These are phyloP conservation scores for Gavialis gangeticus DNA, from an alignment of 2,113 vertebrate genomes.

Conservation along the genomic window DNA sequence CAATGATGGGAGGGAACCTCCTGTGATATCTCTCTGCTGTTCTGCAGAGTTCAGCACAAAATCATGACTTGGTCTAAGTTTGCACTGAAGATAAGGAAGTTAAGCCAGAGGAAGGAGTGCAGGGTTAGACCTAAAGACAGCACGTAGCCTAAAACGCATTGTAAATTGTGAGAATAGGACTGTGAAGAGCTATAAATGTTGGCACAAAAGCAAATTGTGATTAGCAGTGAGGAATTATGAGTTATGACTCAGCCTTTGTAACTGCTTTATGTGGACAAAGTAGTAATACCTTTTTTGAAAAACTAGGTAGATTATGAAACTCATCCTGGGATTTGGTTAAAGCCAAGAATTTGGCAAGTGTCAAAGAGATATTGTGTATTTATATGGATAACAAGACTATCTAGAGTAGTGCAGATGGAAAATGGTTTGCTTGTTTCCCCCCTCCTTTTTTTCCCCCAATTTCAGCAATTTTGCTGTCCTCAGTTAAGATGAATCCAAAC, in stretches of 20 bases:
- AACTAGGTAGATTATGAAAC: background rate
- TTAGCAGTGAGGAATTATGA: background rate
- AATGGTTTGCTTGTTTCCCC: background rate
- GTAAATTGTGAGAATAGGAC: background rate
- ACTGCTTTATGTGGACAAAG: background rate
- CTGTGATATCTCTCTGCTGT: background rate
- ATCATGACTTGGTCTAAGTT: background rate
- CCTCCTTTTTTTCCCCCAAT: background rate
- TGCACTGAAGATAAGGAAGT: background rate
- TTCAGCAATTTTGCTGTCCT: background rate
- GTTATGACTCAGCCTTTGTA: background rate
- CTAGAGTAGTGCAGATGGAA: background rate
- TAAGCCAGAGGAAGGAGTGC: background rate
- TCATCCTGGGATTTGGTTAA: background rate
- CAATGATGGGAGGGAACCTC: background rate
- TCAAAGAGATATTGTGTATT: background rate
- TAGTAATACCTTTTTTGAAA: background rate
- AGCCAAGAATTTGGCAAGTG: background rate
- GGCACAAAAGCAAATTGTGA: background rate
- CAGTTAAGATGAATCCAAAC: background rate
- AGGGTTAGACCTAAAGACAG: background rate
- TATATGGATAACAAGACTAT: background rate
- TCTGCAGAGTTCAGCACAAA: background rate
- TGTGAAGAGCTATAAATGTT: background rate
- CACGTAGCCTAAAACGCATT: background rate